Conservation (phyloP, 2,797 vertebrate genomes). For the Neosalanx taihuensis region DNA sequence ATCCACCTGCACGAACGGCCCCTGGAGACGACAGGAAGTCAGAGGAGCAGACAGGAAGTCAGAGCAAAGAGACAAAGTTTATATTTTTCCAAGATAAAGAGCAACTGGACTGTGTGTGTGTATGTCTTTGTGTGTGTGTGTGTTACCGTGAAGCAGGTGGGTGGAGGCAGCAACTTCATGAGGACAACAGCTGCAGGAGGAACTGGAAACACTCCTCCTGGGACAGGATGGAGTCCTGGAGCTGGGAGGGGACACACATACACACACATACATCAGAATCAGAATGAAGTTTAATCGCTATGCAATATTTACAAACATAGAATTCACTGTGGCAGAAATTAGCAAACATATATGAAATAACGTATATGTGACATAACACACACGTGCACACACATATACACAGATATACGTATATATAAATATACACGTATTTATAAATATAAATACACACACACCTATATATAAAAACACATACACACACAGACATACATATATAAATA, state of each 20-base stretch:
- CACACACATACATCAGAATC: too few species aligned
- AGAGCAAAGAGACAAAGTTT: too few species aligned
- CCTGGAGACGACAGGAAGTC: conserved; percentile 65
- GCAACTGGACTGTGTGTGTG: conserved; percentile 2
- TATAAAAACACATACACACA: neutral
- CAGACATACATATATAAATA: too few species aligned
- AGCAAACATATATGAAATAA: too few species aligned
- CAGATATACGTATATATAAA: too few species aligned
- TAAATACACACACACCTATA: neutral
- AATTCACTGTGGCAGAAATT: too few species aligned
- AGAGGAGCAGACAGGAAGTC: conserved; percentile 26
- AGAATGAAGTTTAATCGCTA: too few species aligned
- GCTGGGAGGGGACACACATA: conserved; percentile 66
- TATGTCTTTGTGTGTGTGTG: too few species aligned
- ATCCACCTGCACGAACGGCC: conserved; percentile 98
- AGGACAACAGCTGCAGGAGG: conserved; percentile 92
- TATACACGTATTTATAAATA: neutral
- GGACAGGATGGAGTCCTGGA: conserved; percentile 95
- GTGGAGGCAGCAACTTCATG: conserved; percentile 97
- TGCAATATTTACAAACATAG: too few species aligned
- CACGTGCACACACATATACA: neutral
- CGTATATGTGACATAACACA: too few species aligned
- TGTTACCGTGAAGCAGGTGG: conserved; percentile 85
- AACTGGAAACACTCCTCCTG: conserved; percentile 96
- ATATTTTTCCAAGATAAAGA: too few species aligned